phyloP scores from a whole-genome alignment of 1,140 invertebrate species.

The Laodelphax striatellus region DNA sequence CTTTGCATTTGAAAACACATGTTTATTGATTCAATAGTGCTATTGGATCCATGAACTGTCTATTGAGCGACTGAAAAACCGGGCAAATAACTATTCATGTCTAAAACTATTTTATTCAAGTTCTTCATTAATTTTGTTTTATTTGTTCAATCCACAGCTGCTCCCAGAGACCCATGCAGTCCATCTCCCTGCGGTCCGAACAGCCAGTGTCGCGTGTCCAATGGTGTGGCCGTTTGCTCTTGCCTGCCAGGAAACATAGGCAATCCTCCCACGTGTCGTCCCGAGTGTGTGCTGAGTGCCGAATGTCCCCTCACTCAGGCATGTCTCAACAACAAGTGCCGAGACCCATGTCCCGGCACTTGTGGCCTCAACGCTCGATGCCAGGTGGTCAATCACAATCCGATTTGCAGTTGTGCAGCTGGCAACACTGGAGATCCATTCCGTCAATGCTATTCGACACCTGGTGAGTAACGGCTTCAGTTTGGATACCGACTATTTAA shows the following conservation, averaged over 20 bases:
- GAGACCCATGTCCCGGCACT: constrained; percentile 63
- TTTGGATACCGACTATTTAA: background rate
- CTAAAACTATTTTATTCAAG: too few relatives aligned
- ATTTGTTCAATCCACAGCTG: constrained; percentile 12
- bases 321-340: constrained; percentile 65
- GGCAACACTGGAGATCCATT: constrained; percentile 44
- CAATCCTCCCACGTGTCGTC: constrained; percentile 59
- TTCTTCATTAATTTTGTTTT: too few relatives aligned
- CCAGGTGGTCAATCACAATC: constrained; percentile 51
- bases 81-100: too few relatives aligned
- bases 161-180: constrained; percentile 33
- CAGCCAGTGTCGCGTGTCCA: constrained; percentile 52
- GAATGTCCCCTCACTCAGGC: constrained; percentile 67
- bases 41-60: too few relatives aligned
- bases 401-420: constrained; percentile 40
- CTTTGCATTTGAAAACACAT: too few relatives aligned
- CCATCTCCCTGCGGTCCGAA: constrained; percentile 57
- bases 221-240: constrained; percentile 53
- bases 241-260: constrained; percentile 46
- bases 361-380: constrained; percentile 67
- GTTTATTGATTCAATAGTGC: too few relatives aligned
- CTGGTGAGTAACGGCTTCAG: constrained; percentile 12
- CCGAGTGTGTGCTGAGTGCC: constrained; percentile 64
- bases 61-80: too few relatives aligned
- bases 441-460: constrained; percentile 33